A percentile compares a stretch with the other conserved stretches of the same genome.
phyloP scores from a whole-genome alignment of 2,888 invertebrate species.

The Parthenolecanium corni region DNA sequence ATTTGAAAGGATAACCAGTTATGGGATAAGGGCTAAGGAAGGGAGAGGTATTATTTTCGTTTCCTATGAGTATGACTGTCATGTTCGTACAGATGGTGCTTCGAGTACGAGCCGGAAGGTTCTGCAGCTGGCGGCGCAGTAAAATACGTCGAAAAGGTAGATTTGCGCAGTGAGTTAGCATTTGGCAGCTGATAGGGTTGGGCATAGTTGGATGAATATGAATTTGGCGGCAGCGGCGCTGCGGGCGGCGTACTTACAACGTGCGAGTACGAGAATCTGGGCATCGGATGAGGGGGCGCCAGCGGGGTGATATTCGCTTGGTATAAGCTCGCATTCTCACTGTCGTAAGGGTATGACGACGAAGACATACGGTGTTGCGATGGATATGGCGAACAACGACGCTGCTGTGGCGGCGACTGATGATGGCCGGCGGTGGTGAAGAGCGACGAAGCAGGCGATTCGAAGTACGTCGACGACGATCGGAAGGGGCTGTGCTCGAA shows the following conservation, averaged over 20 bases:
- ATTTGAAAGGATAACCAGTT: not conserved
- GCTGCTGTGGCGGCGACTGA: not conserved
- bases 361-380: conserved; percentile 9
- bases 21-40: not conserved
- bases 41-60: conserved; percentile 19
- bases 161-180: not conserved
- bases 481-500: conserved; percentile 38
- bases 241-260: conserved; percentile 9
- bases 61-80: conserved; percentile 4
- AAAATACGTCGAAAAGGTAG: conserved; percentile 4
- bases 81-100: conserved; percentile 1
- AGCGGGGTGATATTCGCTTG: not conserved
- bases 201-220: not conserved
- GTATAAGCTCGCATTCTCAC: conserved; percentile 10
- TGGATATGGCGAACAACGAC: conserved; percentile 7
- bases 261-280: conserved; percentile 15
- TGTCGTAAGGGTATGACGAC: conserved; percentile 1
- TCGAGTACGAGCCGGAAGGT: not conserved
- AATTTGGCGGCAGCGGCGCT: too few species aligned
- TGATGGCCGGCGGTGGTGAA: too few species aligned
- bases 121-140: not conserved
- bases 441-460: conserved; percentile 13
- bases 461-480: conserved; percentile 24
- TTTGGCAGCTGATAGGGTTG: conserved; percentile 6
- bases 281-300: not conserved